Conservation (phyloP, 2,113 vertebrate genomes). For the rabbit (Oryctolagus cuniculus) region mOryCun1.1 NC_091434.1:89458001-89458500, state of each 20-base stretch:
- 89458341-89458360: not conserved
- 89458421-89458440: not conserved
- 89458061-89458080: no score
- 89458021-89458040: no score
- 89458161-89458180: no score
- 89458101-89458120: no score
- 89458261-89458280: not conserved
- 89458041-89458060: no score
- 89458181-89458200: not conserved
- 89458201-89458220: not conserved
- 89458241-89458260: not conserved
- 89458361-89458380: not conserved
- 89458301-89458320: not conserved
- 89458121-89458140: no score
- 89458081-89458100: no score
- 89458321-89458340: constrained; percentile 31
- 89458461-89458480: not conserved
- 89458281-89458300: not conserved
- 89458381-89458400: not conserved
- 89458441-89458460: not conserved
- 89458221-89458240: not conserved
- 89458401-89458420: not conserved
- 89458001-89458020: no score
- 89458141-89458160: no score
- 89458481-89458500: not conserved